Evolutionary conservation across 1,140 invertebrate species (phyloP).

Genomic region (Drosophila ficusphila): DNA sequence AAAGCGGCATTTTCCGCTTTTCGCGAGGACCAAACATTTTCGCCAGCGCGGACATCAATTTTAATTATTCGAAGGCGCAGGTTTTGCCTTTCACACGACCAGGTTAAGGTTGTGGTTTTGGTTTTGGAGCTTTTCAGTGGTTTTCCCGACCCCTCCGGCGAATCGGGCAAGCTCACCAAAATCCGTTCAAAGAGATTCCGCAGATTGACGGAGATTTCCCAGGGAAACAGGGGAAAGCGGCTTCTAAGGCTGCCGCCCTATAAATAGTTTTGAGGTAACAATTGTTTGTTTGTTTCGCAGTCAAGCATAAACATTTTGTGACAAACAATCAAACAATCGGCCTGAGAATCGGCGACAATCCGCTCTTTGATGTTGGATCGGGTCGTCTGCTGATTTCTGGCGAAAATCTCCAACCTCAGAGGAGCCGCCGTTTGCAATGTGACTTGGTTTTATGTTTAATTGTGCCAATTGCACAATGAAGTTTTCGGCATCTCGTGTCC

Average conservation of each 20-base stretch:
- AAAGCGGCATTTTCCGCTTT: constrained; percentile 64
- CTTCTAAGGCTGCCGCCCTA: constrained; percentile 28
- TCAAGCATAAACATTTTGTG: constrained; percentile 80
- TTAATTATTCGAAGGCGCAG: constrained; percentile 73
- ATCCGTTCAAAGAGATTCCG: constrained; percentile 13
- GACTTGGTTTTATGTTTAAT: constrained; percentile 64
- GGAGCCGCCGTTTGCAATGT: constrained; percentile 34
- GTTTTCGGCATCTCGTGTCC: constrained; percentile 28
- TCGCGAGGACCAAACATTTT: constrained; percentile 14
- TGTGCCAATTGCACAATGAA: constrained; percentile 79
- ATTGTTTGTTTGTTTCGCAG: constrained; percentile 71
- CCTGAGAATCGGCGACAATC: constrained; percentile 30
- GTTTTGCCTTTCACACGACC: constrained; percentile 69
- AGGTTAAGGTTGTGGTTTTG: constrained; percentile 28
- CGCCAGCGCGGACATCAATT: constrained; percentile 59
- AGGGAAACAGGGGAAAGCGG: background rate
- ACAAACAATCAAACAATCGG: constrained; percentile 79
- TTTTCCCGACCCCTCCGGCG: constrained; percentile 23
- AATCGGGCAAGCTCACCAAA: constrained; percentile 15
- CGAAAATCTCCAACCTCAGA: constrained; percentile 39
- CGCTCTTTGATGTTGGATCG: constrained; percentile 48
- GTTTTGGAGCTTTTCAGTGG: constrained; percentile 32
- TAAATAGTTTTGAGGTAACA: constrained; percentile 49
- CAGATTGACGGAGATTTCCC: constrained; percentile 17
- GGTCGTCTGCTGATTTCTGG: constrained; percentile 32